Base-by-base conservation (phyloP, 2,797 vertebrate genomes). In the Spinibarbus caldwelli region DNA sequence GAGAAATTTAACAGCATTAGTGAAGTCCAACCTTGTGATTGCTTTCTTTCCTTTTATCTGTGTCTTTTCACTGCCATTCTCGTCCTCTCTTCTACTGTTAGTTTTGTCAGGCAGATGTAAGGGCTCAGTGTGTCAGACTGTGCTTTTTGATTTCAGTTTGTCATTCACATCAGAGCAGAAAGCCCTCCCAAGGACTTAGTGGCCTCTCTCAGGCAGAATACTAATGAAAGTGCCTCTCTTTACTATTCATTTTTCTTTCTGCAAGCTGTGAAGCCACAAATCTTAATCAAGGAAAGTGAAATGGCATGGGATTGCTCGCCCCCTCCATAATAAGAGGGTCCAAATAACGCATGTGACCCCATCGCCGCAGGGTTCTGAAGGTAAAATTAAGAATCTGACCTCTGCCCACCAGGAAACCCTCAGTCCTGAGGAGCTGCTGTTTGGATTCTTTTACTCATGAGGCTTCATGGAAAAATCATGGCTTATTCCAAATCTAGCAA, bases 81-180 rank as follows among this genome's bases (percentile, higher is more conserved):
- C 43, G 29, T 57, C 36, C 49, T 76, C 38, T 52, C 41, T 26
- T 73, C 45, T 57, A 54, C 66, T 59, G 87, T 89, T 89, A 84
- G 78, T 88, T 88, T 87, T 90, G 85, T 89, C 88, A 38, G 83
- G 88, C 84, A 92, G 89, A 93, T 92, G 85, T 92, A 93, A 92
- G 86, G 80, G 87, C 86, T 89, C 80, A 72, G 87, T 77, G 85
- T 90, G 87, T 87, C 80, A 68, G 82, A 62, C 75, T 47, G n/a
- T 86, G 85, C 91, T 86, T 92, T 81, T 88, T 91, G 89, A 91
- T 92, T 90, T 87, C 84, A 87, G 82, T 78, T 84, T 91, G 87
- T 89, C 90, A 91, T 89, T 91, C 85, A 89, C 87, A 90, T 78
- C 23, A 88, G 85, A 83, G 86, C 72, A 75, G 78, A 89, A 85